These are phyloP conservation scores for Poicephalus gulielmi DNA, from an alignment of 2,113 vertebrate species.

Conservation along the genomic window DNA sequence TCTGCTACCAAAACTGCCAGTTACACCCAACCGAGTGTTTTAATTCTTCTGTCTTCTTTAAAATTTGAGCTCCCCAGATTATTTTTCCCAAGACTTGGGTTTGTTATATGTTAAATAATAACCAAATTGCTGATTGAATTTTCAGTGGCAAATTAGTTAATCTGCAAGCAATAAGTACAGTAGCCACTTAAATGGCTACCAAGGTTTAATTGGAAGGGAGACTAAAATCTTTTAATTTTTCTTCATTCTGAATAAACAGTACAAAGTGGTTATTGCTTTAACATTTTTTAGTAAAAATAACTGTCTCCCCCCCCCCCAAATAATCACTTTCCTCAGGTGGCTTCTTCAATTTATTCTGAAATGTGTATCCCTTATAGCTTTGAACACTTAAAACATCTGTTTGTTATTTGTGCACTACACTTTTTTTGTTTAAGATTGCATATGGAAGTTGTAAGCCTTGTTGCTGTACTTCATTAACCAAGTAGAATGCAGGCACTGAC, in stretches of 20 bases:
- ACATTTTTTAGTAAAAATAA: not conserved
- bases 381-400: conserved; percentile 42
- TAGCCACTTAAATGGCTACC: not conserved
- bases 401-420: conserved; percentile 37
- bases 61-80: not conserved
- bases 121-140: not conserved
- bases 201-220: not conserved
- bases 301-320: not conserved
- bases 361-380: not conserved
- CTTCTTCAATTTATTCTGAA: not conserved
- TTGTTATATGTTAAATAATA: not conserved
- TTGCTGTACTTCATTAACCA: conserved; percentile 30
- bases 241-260: not conserved
- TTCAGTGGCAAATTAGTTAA: not conserved
- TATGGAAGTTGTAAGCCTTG: conserved; percentile 42
- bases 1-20: not conserved
- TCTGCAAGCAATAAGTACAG: not conserved
- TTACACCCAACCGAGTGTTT: not conserved
- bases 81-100: not conserved
- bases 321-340: not conserved
- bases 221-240: not conserved
- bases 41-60: not conserved
- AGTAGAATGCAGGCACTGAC: conserved; percentile 16
- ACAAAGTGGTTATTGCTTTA: not conserved
- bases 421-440: not conserved